Conservation (phyloP, 2,888 invertebrate species). For the Carcina quercana region DNA sequence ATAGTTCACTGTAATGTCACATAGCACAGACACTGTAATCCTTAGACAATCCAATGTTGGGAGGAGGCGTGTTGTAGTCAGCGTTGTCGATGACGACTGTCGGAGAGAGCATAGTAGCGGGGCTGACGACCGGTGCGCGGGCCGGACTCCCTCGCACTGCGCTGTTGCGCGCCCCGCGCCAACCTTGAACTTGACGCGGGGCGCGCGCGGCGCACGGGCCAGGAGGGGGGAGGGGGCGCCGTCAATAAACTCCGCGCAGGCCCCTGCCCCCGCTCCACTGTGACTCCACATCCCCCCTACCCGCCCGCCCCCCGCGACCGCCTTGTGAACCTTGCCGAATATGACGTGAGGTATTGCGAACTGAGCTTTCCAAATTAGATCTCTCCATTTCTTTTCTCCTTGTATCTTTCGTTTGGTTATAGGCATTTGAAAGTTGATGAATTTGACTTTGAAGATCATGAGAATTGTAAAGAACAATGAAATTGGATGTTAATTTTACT, state of each 20-base stretch:
- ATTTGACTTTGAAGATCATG: too few species aligned
- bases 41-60: slow-evolving; percentile 51
- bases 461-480: too few species aligned
- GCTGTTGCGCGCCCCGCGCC: slow-evolving; percentile 74
- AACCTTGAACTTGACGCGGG: slow-evolving; percentile 76
- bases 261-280: slow-evolving; percentile 53
- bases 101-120: slow-evolving; percentile 57
- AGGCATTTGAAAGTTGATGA: too few species aligned
- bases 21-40: slow-evolving; percentile 68
- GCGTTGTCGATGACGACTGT: slow-evolving; percentile 54
- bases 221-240: slow-evolving; percentile 60
- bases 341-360: slow-evolving; percentile 32
- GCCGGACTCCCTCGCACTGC: slow-evolving; percentile 75
- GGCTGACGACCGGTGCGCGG: slow-evolving; percentile 74
- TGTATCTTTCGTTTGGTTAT: too few species aligned
- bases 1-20: slow-evolving; percentile 48
- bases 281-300: slow-evolving; percentile 40
- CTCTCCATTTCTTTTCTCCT: slow-evolving; percentile 6
- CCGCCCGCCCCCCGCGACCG: slow-evolving; percentile 18
- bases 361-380: slow-evolving; percentile 11
- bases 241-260: slow-evolving; percentile 59
- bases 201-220: slow-evolving; percentile 60
- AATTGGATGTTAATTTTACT: too few species aligned
- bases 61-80: slow-evolving; percentile 37
- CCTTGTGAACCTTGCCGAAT: slow-evolving; percentile 31